Conservation (phyloP, 2,113 vertebrate genomes). For the Cercocebus atys region DNA sequence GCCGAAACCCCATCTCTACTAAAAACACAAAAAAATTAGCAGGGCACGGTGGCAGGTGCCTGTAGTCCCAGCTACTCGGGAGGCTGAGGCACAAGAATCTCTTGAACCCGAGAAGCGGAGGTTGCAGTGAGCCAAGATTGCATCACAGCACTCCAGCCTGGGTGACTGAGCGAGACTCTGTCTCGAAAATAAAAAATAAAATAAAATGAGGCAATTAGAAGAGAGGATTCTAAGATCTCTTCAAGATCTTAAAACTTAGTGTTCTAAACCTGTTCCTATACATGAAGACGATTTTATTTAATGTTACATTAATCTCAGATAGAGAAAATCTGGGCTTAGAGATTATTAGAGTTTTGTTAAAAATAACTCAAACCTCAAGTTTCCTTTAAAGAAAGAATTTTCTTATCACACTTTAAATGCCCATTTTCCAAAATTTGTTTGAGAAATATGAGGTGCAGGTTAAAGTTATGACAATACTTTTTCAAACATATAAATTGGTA, state of each 20-base stretch:
- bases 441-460: neutral
- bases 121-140: no score
- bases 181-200: no score
- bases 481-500: neutral
- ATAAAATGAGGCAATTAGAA: constrained; percentile 7
- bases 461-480: neutral
- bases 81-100: no score
- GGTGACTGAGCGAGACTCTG: no score
- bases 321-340: neutral
- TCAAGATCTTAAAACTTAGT: neutral
- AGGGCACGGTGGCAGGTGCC: no score
- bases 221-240: neutral
- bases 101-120: no score
- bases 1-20: no score
- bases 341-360: neutral
- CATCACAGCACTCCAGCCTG: no score
- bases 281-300: neutral
- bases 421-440: neutral
- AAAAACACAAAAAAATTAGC: no score
- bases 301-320: neutral
- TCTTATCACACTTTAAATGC: neutral
- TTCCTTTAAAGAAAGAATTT: neutral
- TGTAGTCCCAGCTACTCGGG: no score
- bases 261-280: neutral
- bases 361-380: neutral